Base-by-base conservation (phyloP, 2,113 vertebrate species). In the Notechis scutatus region DNA sequence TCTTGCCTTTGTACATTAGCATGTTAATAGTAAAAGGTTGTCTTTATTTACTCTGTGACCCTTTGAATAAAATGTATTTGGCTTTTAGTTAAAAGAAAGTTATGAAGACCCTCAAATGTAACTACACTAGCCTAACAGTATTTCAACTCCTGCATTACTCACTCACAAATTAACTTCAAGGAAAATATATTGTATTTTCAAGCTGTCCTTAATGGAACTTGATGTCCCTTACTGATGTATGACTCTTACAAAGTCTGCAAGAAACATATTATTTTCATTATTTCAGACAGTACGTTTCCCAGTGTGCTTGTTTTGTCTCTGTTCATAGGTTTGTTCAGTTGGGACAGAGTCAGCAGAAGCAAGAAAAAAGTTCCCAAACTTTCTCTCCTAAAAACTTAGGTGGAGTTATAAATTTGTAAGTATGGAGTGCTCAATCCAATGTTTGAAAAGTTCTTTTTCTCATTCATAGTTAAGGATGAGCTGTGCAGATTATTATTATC, bases 331-430 rank as follows among this genome's bases (percentile, higher is more conserved):
- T 99, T 97, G 98, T 99, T 96, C 98, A 98, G 94, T 97, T 99
- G 96, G 98, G 99, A 21, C 98, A 98, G 96, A 99, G 98, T 96
- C 99, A 99, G 93, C 98, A 99, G 96, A 98, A 97, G 94, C 98
- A 98, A 97, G 98, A 99, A 90, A 98, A 96, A 96, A 97, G 85
- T 12, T 97, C 95, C 87, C 97, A 97, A 92, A 96, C 96, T 2
- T 74, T 95, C 39, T 98, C 96, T 92, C 96, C 95, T 91, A 98
- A 97, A 95, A 96, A 95, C 45, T 95, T 98, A 89, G 98, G 98
- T n/a, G 98, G 97, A 91, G 97, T 98, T 95, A 98, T 98, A 97
- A 98, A 98, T 96, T 92, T 99, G 99, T 99, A 97, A 99, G 99
- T 99, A 96, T 47, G 85, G 54, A 5, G n/a, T 81, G 6, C 69